phyloP scores from a whole-genome alignment of 2,113 vertebrate genomes.

The Ranitomeya variabilis region DNA sequence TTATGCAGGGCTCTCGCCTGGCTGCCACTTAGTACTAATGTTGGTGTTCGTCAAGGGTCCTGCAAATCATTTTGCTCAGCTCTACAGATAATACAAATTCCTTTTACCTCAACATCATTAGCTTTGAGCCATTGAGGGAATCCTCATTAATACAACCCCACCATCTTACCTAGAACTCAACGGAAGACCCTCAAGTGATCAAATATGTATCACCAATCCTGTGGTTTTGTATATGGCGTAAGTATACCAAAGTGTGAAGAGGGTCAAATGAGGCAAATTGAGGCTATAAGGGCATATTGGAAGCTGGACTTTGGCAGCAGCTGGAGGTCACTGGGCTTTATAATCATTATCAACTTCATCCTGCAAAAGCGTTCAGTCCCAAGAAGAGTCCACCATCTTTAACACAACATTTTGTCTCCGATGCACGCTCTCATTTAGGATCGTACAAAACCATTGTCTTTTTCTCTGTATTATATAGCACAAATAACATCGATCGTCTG shows the following conservation, averaged over 20 bases:
- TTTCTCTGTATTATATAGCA: neutral
- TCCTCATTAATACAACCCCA: too few relatives aligned
- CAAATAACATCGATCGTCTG: neutral
- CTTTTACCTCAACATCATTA: neutral
- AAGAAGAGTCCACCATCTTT: neutral
- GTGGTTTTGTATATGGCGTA: neutral
- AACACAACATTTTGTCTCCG: neutral
- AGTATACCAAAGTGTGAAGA: neutral
- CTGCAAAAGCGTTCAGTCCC: neutral
- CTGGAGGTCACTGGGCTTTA: neutral
- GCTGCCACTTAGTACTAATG: too few relatives aligned
- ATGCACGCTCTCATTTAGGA: neutral
- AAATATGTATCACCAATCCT: too few relatives aligned
- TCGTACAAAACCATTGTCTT: neutral
- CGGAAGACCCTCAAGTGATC: too few relatives aligned
- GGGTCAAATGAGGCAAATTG: neutral
- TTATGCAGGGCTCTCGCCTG: too few relatives aligned
- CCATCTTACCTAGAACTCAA: too few relatives aligned
- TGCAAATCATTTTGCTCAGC: neutral
- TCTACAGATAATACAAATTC: neutral
- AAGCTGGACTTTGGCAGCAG: neutral
- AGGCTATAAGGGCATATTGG: neutral
- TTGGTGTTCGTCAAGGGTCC: too few relatives aligned
- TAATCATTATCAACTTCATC: neutral
- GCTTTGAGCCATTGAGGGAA: too few relatives aligned